phyloP scores from a whole-genome alignment of 2,113 vertebrate species.

The Python bivittatus region DNA sequence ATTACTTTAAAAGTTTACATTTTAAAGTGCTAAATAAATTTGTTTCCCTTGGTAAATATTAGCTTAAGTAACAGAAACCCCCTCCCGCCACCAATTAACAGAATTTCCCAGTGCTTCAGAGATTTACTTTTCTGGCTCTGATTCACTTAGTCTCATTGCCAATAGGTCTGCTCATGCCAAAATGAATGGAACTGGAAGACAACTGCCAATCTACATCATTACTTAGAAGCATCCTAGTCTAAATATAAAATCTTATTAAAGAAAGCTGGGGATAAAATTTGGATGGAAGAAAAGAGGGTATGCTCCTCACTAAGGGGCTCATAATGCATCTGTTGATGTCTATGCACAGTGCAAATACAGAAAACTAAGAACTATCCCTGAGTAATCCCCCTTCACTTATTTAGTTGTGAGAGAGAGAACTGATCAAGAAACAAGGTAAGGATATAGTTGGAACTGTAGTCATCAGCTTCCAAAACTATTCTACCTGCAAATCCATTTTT shows the following conservation, averaged over 20 bases:
- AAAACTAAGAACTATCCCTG: neutral
- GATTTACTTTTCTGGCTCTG: neutral
- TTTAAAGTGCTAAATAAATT: constrained; percentile 35
- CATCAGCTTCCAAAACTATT: neutral
- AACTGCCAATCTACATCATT: neutral
- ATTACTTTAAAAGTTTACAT: neutral
- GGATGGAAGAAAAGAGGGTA: neutral
- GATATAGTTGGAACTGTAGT: neutral
- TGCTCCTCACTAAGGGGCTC: neutral
- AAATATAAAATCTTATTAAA: neutral
- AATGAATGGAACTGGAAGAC: neutral
- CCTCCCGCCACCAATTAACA: neutral
- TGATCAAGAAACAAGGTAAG: neutral
- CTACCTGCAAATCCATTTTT: neutral
- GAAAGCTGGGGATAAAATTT: neutral
- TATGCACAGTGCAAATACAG: neutral
- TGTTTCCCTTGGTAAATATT: constrained; percentile 24
- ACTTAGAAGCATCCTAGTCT: neutral
- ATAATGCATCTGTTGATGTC: neutral
- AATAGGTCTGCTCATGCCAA: neutral
- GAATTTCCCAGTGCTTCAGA: neutral
- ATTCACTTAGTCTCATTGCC: neutral
- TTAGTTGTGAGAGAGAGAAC: neutral
- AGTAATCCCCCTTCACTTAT: neutral
- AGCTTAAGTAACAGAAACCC: neutral